Base-by-base conservation (phyloP, 1,140 invertebrate species). In the Ceratina japonica region DNA sequence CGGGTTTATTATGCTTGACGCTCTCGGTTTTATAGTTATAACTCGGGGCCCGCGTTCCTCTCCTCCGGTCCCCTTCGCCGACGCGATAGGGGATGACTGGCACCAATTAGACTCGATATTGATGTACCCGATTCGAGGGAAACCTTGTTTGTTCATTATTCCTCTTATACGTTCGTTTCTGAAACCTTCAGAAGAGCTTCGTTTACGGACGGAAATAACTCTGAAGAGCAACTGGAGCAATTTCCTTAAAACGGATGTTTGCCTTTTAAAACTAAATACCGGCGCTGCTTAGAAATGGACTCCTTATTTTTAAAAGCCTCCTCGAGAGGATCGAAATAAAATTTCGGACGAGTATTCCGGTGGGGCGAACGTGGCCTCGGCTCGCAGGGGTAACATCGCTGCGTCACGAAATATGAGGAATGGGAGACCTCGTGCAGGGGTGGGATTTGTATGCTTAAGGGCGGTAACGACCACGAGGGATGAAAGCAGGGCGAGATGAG, bases 1-100 rank as follows among this genome's bases (percentile, higher is more conserved):
- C 77, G 81, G 78, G 82, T 90, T 91, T 90, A 90, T 90, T 91
- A 88, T 90, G 82, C 88, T 86, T 79, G 76, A 84, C 85, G 86
- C 79, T 82, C 77, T 82, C 77, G 79, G 66, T 87, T 91, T 91
- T 89, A 90, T 90, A 89, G 89, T 89, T 91, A 89, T 85, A 90
- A 88, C 85, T 87, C 79, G 77, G 84, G 80, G 83, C 81, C 83
- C 65, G 78, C 37, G 37, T 44, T 44, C 37, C 78, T 69, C 68
- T 80, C 74, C 64, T 62, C 20, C 24, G 31, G 65, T 20, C 74
- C 80, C 37, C 59, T 62, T 81, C 80, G 72, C 20, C 27, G 71
- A 15, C n/a, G 52, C 63, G 79, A 86, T 68, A 63, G 82, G 83
- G 86, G 86, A 85, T 85, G 82, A 78, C 72, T 71, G 84, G 83